Base-by-base conservation (phyloP, 2,797 vertebrate genomes). In the Sorex maritimensis region DNA sequence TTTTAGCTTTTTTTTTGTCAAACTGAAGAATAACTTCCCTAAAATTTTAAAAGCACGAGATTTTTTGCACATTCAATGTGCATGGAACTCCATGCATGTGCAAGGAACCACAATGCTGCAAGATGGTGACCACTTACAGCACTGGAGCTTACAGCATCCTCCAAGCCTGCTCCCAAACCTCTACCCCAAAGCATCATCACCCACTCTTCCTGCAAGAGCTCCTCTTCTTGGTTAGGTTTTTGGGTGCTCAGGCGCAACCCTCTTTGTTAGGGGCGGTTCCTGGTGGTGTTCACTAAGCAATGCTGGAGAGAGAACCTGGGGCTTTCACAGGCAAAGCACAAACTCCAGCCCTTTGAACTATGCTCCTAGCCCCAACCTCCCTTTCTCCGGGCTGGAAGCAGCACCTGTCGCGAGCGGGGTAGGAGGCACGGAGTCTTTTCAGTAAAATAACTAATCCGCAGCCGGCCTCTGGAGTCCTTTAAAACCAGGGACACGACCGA, bases 1-100 rank as follows among this genome's bases (percentile, higher is more conserved):
- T 82, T 92, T 87, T 85, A 34, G 86, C 46, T 89, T 55, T 55
- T 17, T 88, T 88, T 38, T 92, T 30, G 12, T 75, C 75, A 78
- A 71, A 79, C 52, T 73, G n/a, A 88, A 58, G 11, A 74, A 61
- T 79, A 67, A 85, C 55, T 93, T 91, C 34, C 24, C 11, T 38
- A 26, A 84, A 44, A 49, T 21, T 24, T 73, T 30, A 34, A 67
- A 34, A 90, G 58, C 24, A 65, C 24, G 55, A 38, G 77, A n/a
- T n/a, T 68, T 83, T 77, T 38, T 82, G 28, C 0, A 34, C 23
- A 63, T 23, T 46, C 19, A 67, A 14, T 28, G 2, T 41, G 21
- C 8, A 21, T 8, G 24, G 49, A 79, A 75, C 5, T 67, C 55
- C 65, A 28, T 11, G 38, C 12, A 71, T 19, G 19, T 34, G 14